Evolutionary conservation across 1,140 invertebrate species (phyloP).

Genomic region (Sitophilus oryzae): DNA sequence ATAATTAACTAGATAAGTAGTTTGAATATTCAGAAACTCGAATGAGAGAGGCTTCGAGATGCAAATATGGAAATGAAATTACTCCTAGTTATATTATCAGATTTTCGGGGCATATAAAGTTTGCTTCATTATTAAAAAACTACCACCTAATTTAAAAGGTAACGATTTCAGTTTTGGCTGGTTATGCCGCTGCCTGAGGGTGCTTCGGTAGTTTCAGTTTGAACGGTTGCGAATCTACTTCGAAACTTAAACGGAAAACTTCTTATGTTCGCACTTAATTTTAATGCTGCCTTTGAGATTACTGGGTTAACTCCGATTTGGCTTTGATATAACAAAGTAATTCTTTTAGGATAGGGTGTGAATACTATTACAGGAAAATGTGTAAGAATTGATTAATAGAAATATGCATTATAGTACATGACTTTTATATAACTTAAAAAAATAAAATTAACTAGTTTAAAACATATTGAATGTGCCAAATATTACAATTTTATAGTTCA

Average conservation of each 20-base stretch:
- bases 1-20: conserved; percentile 34
- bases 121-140: conserved; percentile 33
- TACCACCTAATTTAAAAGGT: conserved; percentile 30
- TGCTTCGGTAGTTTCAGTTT: not conserved
- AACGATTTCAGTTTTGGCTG: conserved; percentile 25
- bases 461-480: too few relatives aligned
- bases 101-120: conserved; percentile 34
- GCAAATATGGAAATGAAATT: conserved; percentile 40
- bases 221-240: not conserved
- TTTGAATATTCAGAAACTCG: conserved; percentile 37
- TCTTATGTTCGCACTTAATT: conserved; percentile 1
- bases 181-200: conserved; percentile 2
- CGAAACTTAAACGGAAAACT: not conserved
- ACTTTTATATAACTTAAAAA: too few relatives aligned
- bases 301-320: too few relatives aligned
- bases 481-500: too few relatives aligned
- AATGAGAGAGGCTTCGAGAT: conserved; percentile 31
- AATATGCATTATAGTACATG: too few relatives aligned
- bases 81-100: conserved; percentile 37
- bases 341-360: too few relatives aligned
- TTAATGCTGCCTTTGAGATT: too few relatives aligned
- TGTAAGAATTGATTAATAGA: too few relatives aligned
- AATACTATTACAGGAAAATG: too few relatives aligned
- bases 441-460: too few relatives aligned
- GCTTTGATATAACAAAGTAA: too few relatives aligned